Evolutionary conservation across 1,140 invertebrate species (phyloP), one percentile per base, ranked within the genome.

Genomic region (Drosophila subpulchrella): DNA sequence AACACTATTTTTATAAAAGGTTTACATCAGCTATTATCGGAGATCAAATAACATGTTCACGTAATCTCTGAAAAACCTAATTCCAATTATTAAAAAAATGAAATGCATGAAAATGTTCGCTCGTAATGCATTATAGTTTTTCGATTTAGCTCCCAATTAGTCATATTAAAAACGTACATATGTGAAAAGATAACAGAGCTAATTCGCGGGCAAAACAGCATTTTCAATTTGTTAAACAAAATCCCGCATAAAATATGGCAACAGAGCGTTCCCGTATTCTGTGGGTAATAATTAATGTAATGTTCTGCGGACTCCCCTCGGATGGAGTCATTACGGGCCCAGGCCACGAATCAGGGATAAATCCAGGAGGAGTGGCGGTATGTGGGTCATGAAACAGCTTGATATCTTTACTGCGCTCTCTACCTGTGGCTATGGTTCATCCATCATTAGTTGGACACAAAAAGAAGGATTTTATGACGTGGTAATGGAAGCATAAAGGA

Each of bases 371-470:
- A 42, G 32, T 30, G 60, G 15, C 11, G 27, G 47, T 41, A 70
- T 57, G 56, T 70, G 67, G 65, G 50, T 41, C 50, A 41, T 70
- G 42, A 71, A 71, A 71, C 63, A 70, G 63, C 67, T 71, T 71
- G 67, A 71, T 71, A 70, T 71, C 65, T 71, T 71, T 71, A 71
- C 44, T 51, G 42, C 56, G 55, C 41, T 56, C 59, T 63, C 48
- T 75, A 88, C 72, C 71, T 83, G 71, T 80, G 75, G 67, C 59
- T 76, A 73, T 55, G 76, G 78, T 89, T 83, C 85, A 89, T 89
- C 76, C 84, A 89, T 89, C 84, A 89, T 89, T 89, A 89, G 84
- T 89, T 83, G 84, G 82, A 84, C 81, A 89, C 84, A 88, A 88
- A 88, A 77, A 77, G 55, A 89, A 81, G 83, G 83, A 88, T 89